phyloP scores from a whole-genome alignment of 2,888 invertebrate genomes.

The Hipparchia sbordonii region DNA sequence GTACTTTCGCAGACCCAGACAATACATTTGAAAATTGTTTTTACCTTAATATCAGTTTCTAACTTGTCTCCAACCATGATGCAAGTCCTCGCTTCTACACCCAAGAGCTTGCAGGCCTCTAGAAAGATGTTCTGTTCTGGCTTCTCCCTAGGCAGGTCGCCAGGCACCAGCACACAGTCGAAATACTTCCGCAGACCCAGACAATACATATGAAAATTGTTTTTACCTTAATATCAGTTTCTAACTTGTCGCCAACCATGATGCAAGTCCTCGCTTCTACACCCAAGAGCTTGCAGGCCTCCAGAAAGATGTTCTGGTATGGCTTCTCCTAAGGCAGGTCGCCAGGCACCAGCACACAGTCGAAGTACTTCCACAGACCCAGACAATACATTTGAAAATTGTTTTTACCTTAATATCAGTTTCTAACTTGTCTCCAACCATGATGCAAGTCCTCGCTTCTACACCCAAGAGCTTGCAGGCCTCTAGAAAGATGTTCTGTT shows the following conservation, averaged over 20 bases:
- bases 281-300: no score
- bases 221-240: no score
- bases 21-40: constrained; percentile 50
- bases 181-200: no score
- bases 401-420: constrained; percentile 88
- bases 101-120: constrained; percentile 89
- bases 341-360: no score
- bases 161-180: no score
- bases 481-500: constrained; percentile 90
- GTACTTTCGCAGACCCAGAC: no score
- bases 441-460: constrained; percentile 88
- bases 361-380: no score
- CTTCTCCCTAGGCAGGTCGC: constrained; percentile 95
- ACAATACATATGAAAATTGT: no score
- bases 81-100: constrained; percentile 88
- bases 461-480: constrained; percentile 90
- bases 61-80: constrained; percentile 95
- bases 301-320: no score
- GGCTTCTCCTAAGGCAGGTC: no score
- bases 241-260: no score
- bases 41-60: constrained; percentile 91
- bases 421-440: constrained; percentile 94
- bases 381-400: constrained; percentile 55
- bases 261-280: no score
- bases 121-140: constrained; percentile 92